Base-by-base conservation (phyloP, 2,113 vertebrate genomes). In the Numida meleagris region DNA sequence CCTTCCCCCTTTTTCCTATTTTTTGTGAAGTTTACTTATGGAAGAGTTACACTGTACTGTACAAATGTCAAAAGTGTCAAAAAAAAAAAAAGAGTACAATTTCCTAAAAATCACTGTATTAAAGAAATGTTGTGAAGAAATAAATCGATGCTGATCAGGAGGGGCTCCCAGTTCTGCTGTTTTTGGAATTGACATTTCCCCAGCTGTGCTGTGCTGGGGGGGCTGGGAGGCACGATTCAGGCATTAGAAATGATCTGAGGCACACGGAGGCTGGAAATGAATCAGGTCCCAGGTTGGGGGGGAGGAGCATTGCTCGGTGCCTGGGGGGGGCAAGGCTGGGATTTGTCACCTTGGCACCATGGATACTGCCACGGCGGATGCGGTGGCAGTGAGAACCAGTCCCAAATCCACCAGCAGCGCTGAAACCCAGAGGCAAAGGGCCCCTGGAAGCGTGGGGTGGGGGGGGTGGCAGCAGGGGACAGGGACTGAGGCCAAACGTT, bases 1-100 rank as follows among this genome's bases (percentile, higher is more conserved):
- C 42, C 51, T 9, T 10, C 6, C 24, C 12, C 11, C 50, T 51
- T 12, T 66, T 34, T 61, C 92, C 38, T 66, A 17, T 89, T 89
- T 96, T 96, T 94, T 85, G 93, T 97, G 94, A 95, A 61, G 95
- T 96, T 96, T 93, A 94, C 97, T 95, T 89, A 61, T 92, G 95
- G 96, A 90, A 85, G 93, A 86, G 91, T 93, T 95, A 83, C 82
- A 83, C 96, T 91, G 95, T 95, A 96, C 96, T 97, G 96, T 97
- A 97, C 75, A 97, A 96, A 97, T 25, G 84, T 97, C 96, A 86
- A 75, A 96, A 94, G 97, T 98, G 97, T 98, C 95, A 96, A 96
- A 96, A 57, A 51, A 43, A 43, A 43, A 43, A 43, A 17, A 43
- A 43, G 33, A 85, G 83, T 85, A 73, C 57, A 88, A 95, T 94